A percentile compares a stretch with the other conserved stretches of the same genome.
These are phyloP conservation scores for Stenodema calcarata DNA, from an alignment of 2,888 invertebrate genomes.

Conservation along the genomic window DNA sequence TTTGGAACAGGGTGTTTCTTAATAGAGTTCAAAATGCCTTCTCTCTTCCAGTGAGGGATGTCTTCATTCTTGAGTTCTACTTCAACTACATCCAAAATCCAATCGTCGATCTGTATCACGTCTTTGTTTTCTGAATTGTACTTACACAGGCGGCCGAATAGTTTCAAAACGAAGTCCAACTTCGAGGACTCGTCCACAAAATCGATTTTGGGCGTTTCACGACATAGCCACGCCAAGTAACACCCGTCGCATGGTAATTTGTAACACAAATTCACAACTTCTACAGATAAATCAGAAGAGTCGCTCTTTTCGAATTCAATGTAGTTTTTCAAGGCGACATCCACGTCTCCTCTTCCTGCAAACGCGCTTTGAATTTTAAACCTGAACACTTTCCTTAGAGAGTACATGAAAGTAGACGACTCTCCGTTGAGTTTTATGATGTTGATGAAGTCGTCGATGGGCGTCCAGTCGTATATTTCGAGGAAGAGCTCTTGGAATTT, in stretches of 20 bases:
- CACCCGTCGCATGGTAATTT: conserved; percentile 34
- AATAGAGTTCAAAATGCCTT: background rate
- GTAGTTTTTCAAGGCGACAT: conserved; percentile 21
- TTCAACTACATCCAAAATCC: conserved; percentile 37
- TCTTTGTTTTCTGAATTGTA: conserved; percentile 1
- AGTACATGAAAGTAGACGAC: background rate
- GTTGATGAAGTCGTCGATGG: conserved; percentile 49
- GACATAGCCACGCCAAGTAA: conserved; percentile 43
- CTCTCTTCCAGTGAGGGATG: background rate
- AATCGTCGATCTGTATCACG: conserved; percentile 31
- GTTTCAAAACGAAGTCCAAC: background rate
- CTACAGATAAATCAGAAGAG: background rate
- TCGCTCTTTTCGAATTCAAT: conserved; percentile 17
- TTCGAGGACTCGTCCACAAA: background rate
- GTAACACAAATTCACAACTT: background rate
- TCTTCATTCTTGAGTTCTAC: background rate
- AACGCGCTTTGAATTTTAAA: conserved; percentile 12
- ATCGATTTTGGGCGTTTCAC: background rate
- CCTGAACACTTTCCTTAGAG: conserved; percentile 21
- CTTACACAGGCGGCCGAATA: background rate
- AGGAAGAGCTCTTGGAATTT: background rate
- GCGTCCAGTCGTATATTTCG: conserved; percentile 35
- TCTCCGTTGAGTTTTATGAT: conserved; percentile 50
- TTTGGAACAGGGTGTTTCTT: background rate
- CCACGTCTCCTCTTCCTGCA: conserved; percentile 1